Conservation (phyloP, 2,797 vertebrate genomes). For the Anabas testudineus region DNA sequence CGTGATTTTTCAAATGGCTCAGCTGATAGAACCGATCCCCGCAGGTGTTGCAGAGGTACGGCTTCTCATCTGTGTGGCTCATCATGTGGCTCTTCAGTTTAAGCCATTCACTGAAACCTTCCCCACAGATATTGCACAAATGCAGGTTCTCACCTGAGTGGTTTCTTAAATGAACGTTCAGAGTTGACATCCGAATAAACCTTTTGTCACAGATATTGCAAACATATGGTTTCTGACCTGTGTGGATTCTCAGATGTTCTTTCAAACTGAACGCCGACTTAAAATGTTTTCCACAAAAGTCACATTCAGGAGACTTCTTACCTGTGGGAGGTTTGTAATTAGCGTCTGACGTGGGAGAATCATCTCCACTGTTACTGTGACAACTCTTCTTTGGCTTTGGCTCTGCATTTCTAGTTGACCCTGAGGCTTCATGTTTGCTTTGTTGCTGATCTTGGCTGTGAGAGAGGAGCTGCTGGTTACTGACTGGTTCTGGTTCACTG, state of each 20-base stretch:
- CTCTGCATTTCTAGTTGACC: neutral
- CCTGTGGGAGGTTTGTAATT: neutral
- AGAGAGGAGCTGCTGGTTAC: neutral
- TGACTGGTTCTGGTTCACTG: neutral
- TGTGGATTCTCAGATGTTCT: neutral
- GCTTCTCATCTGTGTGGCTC: neutral
- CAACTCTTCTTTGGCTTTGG: neutral
- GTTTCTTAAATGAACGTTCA: neutral
- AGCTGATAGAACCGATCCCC: neutral
- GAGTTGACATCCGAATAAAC: neutral
- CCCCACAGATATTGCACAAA: slow-evolving; percentile 6
- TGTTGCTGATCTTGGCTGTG: neutral
- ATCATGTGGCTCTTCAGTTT: neutral
- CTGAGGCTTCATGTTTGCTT: neutral
- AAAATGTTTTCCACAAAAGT: slow-evolving; percentile 1
- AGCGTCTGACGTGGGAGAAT: neutral
- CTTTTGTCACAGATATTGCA: neutral
- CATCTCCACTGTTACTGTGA: neutral
- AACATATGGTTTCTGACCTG: neutral
- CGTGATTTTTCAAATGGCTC: neutral
- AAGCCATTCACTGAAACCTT: neutral
- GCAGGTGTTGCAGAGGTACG: neutral
- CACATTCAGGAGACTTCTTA: neutral
- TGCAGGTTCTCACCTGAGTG: slow-evolving; percentile 12
- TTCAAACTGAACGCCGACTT: neutral